phyloP scores from a whole-genome alignment of 2,888 invertebrate species.

The Calameuta filiformis region DNA sequence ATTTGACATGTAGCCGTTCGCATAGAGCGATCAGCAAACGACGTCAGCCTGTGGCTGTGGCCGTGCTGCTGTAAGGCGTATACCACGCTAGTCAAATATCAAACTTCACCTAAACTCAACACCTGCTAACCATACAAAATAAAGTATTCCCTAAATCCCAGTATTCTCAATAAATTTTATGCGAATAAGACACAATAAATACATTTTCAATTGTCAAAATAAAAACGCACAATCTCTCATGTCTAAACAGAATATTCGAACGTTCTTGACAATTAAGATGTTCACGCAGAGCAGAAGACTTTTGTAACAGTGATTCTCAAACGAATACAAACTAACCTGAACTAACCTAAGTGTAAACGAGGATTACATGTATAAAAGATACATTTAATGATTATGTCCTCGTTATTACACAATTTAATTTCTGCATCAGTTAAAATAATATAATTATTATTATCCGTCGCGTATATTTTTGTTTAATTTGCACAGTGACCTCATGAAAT shows the following conservation, averaged over 20 bases:
- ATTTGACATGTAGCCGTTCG: slow-evolving; percentile 52
- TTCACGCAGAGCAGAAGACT: slow-evolving; percentile 39
- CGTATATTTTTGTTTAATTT: neutral
- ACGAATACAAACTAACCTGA: neutral
- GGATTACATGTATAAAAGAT: neutral
- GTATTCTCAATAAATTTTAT: neutral
- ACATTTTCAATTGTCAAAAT: neutral
- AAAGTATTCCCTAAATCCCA: neutral
- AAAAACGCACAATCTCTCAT: neutral
- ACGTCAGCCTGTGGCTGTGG: slow-evolving; percentile 30
- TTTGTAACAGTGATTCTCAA: slow-evolving; percentile 33
- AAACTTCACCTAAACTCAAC: slow-evolving; percentile 19
- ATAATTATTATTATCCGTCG: neutral
- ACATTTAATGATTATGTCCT: neutral
- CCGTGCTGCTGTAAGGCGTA: slow-evolving; percentile 18
- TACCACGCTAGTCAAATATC: slow-evolving; percentile 40
- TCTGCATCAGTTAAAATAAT: neutral
- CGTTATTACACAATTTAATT: neutral
- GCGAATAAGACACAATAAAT: neutral
- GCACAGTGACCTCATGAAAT: neutral
- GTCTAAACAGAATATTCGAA: neutral
- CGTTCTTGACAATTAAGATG: slow-evolving; percentile 34
- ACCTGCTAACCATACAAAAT: neutral
- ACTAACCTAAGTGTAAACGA: neutral
- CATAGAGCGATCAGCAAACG: slow-evolving; percentile 22